Evolutionary conservation across 2,888 invertebrate genomes (phyloP), one percentile per base, ranked within the genome.

Genomic region (Falcaria lacertinaria): DNA sequence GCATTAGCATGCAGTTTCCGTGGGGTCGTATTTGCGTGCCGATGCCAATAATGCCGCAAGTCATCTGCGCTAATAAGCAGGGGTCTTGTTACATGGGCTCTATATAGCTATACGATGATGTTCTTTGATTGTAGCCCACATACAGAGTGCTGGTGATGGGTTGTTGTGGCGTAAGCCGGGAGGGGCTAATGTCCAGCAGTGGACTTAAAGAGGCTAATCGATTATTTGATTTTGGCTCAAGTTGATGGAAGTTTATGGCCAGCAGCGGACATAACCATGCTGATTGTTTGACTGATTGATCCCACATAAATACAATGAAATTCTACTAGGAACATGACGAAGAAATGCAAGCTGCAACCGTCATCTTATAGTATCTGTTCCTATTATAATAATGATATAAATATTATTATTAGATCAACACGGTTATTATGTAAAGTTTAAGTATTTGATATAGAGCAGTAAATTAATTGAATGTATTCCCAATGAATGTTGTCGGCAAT

Each of bases 1-100:
- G 47, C 57, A 59, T 68, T 69, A 68, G 55, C 54, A 47, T 66
- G 60, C 64, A 65, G 53, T 65, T 67, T 69, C 64, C 57, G 60
- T 69, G 68, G 55, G 69, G 63, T 66, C 65, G 57, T 47, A 51
- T 47, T 54, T 60, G 50, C 48, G 44, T 55, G 50, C 52, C 59
- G 46, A 65, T 57, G 61, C 63, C 61, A 65, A 64, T 73, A 73
- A 74, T 74, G 63, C 56, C 60, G 65, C 79, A 74, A 82, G 82
- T 84, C 84, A 84, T 81, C 70, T 71, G 69, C 63, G 68, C 64
- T 82, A 81, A 84, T 78, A 69, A 70, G 50, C 43, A 39, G 57
- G 67, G 61, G 62, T 80, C 74, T 70, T 69, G 70, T 81, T 80
- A 76, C 74, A 65, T 60, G 47, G 60, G 47, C 51, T 55, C n/a